Percentiles rank a stretch among this genome's conserved stretches.
These are phyloP conservation scores for Lithobates sylvaticus DNA, from an alignment of 2,797 vertebrate species.

Conservation along the genomic window DNA sequence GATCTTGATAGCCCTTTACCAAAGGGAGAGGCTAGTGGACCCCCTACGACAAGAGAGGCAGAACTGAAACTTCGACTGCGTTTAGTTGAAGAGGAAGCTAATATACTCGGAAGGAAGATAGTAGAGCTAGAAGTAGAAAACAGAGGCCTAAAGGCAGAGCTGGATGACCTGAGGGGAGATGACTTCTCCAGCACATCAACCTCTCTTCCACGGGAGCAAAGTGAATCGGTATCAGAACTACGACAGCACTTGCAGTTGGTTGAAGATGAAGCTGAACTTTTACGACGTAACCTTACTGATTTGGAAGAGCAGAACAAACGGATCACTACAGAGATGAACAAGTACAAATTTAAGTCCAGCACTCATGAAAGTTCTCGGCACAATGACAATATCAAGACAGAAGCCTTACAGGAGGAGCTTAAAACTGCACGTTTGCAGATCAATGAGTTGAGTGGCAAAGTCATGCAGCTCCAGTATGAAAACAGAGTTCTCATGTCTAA, in stretches of 20 bases:
- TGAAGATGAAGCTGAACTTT: slow-evolving; percentile 95
- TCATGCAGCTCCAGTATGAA: slow-evolving; percentile 98
- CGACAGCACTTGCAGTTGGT: slow-evolving; percentile 96
- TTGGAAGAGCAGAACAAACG: slow-evolving; percentile 96
- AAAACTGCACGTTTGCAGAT: slow-evolving; percentile 95
- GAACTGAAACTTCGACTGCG: slow-evolving; percentile 94
- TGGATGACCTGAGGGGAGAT: slow-evolving; percentile 94
- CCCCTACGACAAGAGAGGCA: slow-evolving; percentile 94
- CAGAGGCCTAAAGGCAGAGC: slow-evolving; percentile 93
- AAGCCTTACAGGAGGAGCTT: slow-evolving; percentile 94
- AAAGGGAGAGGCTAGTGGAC: slow-evolving; percentile 96
- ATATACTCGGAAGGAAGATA: slow-evolving; percentile 96
- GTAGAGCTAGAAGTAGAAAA: slow-evolving; percentile 98
- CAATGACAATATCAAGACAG: slow-evolving; percentile 86
- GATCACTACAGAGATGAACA: slow-evolving; percentile 92
- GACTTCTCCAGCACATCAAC: slow-evolving; percentile 85
- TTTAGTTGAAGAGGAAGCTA: slow-evolving; percentile 97
- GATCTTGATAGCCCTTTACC: slow-evolving; percentile 97
- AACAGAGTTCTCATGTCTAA: slow-evolving; percentile 97
- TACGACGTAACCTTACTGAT: slow-evolving; percentile 93
- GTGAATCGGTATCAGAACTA: slow-evolving; percentile 91
- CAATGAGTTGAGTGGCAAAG: slow-evolving; percentile 97
- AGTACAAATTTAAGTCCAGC: slow-evolving; percentile 94
- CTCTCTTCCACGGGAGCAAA: slow-evolving; percentile 88
- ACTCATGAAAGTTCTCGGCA: slow-evolving; percentile 89